phyloP scores from a whole-genome alignment of 2,113 vertebrate genomes.

The Podarcis cretensis region DNA sequence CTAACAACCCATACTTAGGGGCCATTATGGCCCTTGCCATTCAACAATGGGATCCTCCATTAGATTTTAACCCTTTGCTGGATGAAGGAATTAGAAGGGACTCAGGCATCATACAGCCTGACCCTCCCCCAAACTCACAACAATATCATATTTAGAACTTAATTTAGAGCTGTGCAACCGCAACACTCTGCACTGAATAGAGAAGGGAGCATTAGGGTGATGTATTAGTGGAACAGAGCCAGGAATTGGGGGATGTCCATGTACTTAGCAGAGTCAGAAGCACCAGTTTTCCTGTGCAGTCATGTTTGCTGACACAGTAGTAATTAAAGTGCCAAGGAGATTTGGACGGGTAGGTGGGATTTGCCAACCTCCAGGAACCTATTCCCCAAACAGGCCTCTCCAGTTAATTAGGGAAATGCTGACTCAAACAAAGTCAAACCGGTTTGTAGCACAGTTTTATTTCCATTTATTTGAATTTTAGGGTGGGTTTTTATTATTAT shows the following conservation, averaged over 20 bases:
- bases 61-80: too few species aligned
- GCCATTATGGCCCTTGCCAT: too few species aligned
- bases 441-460: slow-evolving; percentile 44
- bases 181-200: neutral
- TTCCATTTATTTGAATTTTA: slow-evolving; percentile 31
- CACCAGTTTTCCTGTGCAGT: slow-evolving; percentile 6
- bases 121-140: neutral
- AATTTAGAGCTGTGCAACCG: neutral
- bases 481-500: neutral
- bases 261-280: neutral
- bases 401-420: neutral
- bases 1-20: too few species aligned
- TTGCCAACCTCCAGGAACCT: neutral
- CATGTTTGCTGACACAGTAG: slow-evolving; percentile 1
- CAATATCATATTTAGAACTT: neutral
- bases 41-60: too few species aligned
- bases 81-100: neutral
- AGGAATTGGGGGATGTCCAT: neutral
- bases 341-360: slow-evolving; percentile 10
- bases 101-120: too few species aligned
- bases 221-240: neutral
- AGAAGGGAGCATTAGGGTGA: neutral
- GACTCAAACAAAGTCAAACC: slow-evolving; percentile 40
- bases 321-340: neutral
- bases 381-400: slow-evolving; percentile 46